Evolutionary conservation across 2,888 invertebrate species (phyloP).

Genomic region (Rapana venosa): DNA sequence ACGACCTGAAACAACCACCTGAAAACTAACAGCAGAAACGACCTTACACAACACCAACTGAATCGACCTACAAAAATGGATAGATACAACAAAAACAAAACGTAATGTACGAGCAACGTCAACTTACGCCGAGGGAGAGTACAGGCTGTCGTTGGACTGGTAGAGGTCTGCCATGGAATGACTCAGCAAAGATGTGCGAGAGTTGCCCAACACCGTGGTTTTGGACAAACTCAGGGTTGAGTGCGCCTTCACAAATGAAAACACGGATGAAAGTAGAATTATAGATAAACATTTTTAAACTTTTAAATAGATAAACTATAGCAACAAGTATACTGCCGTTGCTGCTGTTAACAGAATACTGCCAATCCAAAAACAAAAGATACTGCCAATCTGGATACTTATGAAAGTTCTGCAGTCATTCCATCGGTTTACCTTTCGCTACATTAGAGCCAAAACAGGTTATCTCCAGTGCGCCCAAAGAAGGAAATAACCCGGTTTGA

Average conservation of each 20-base stretch:
- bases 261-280: not conserved
- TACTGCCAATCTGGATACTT: too few species aligned
- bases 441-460: too few species aligned
- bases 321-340: too few species aligned
- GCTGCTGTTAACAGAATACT: not conserved
- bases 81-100: not conserved
- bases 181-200: conserved; percentile 88
- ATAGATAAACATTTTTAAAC: too few species aligned
- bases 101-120: not conserved
- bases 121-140: conserved; percentile 58
- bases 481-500: too few species aligned
- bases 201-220: conserved; percentile 83
- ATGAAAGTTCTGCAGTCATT: conserved; percentile 47
- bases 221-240: conserved; percentile 49
- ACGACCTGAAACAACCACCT: not conserved
- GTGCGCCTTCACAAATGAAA: conserved; percentile 44
- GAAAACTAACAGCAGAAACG: not conserved
- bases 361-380: not conserved
- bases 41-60: not conserved
- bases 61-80: not conserved
- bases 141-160: conserved; percentile 69
- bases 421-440: too few species aligned
- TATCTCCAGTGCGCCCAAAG: too few species aligned
- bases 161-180: conserved; percentile 89
- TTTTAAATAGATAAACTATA: too few species aligned